Percentiles rank a stretch among this genome's conserved stretches.
These are phyloP conservation scores for Gorsachius goisagi DNA, from an alignment of 2,113 vertebrate genomes.

Conservation along the genomic window DNA sequence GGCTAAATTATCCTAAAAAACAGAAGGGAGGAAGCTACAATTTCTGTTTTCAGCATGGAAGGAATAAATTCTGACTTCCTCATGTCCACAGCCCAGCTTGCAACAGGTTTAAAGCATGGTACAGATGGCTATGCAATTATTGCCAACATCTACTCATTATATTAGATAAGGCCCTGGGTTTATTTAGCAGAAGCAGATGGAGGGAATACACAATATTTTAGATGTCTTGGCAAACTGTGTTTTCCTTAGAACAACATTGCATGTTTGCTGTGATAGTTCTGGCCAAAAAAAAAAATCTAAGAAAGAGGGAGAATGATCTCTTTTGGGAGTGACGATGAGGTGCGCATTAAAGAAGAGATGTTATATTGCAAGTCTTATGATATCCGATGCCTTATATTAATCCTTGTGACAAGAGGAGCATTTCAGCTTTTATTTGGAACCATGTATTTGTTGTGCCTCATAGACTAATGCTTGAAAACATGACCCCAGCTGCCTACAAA, in stretches of 20 bases:
- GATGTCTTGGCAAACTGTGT: conserved; percentile 62
- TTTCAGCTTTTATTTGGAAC: background rate
- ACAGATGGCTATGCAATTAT: conserved; percentile 55
- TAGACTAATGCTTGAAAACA: background rate
- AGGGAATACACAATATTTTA: conserved; percentile 66
- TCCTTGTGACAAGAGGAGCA: background rate
- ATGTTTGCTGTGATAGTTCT: conserved; percentile 22
- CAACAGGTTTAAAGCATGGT: conserved; percentile 44
- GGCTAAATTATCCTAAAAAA: background rate
- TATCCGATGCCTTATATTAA: background rate
- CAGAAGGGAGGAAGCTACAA: background rate
- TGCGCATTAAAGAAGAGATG: background rate
- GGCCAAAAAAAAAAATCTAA: background rate
- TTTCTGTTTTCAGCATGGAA: background rate
- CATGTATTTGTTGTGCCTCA: background rate
- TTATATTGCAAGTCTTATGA: background rate
- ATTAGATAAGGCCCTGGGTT: conserved; percentile 60
- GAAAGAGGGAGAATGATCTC: background rate
- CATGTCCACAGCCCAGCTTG: conserved; percentile 11
- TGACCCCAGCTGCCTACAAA: background rate
- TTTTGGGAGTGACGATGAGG: background rate
- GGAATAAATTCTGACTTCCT: conserved; percentile 22
- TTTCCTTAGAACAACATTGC: conserved; percentile 54
- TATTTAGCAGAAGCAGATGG: conserved; percentile 70
- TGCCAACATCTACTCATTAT: conserved; percentile 64